phyloP scores from a whole-genome alignment of 1,140 invertebrate genomes.

The Lucilia cuprina region DNA sequence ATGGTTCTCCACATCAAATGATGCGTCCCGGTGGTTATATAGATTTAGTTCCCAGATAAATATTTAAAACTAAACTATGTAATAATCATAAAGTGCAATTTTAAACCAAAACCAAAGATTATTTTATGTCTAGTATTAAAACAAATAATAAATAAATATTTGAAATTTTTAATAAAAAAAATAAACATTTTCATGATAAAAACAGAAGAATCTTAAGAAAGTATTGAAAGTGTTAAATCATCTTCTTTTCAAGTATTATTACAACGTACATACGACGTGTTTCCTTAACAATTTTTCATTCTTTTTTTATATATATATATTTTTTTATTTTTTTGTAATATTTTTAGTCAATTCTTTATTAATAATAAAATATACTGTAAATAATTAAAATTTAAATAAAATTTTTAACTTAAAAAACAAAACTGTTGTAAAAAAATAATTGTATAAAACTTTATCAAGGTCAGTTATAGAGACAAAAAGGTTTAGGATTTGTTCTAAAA shows the following conservation, averaged over 20 bases:
- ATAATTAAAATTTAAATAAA: neutral
- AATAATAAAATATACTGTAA: neutral
- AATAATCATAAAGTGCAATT: neutral
- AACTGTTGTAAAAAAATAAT: neutral
- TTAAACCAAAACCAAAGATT: neutral
- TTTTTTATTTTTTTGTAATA: neutral
- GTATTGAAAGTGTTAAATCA: neutral
- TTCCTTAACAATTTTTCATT: neutral
- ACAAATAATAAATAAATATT: neutral
- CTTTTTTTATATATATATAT: too few relatives aligned
- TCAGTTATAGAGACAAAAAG: too few relatives aligned
- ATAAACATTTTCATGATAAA: neutral
- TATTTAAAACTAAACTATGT: neutral
- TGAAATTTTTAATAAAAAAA: neutral
- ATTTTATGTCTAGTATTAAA: neutral
- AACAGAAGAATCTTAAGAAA: neutral
- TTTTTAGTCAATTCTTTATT: neutral
- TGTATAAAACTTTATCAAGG: neutral
- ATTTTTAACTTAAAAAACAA: neutral
- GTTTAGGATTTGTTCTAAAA: too few relatives aligned
- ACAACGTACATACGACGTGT: neutral
- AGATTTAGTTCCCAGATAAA: slow-evolving; percentile 57
- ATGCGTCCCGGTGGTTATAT: slow-evolving; percentile 60
- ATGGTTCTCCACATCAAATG: slow-evolving; percentile 51
- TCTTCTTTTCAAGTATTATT: slow-evolving; percentile 7